phyloP scores from a whole-genome alignment of 2,797 vertebrate genomes.

The Pampus argenteus region DNA sequence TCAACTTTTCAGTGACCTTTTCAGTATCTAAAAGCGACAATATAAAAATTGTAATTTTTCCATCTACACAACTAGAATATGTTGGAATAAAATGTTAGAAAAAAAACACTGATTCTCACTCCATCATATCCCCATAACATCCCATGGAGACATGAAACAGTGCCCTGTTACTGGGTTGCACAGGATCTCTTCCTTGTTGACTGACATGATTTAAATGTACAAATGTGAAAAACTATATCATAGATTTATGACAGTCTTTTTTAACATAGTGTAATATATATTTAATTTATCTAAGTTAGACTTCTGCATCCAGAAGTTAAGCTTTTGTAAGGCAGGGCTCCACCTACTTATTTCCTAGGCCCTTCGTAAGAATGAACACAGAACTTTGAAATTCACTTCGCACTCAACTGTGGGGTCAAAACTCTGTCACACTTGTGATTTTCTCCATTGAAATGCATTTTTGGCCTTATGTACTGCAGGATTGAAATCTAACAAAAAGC shows the following conservation, averaged over 20 bases:
- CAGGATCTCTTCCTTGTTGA: constrained; percentile 9
- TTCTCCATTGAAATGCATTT: constrained; percentile 76
- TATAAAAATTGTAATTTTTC: no score
- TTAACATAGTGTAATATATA: background rate
- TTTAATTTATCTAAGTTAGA: background rate
- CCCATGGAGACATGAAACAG: constrained; percentile 16
- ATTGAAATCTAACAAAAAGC: constrained; percentile 80
- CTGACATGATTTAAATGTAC: background rate
- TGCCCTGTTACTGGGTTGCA: constrained; percentile 37
- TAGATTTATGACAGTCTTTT: background rate
- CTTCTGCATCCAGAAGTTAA: constrained; percentile 36
- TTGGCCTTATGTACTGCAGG: constrained; percentile 70
- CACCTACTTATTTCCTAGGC: constrained; percentile 15
- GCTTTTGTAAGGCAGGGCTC: constrained; percentile 19
- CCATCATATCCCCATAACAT: no score
- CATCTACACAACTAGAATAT: background rate
- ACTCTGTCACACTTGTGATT: constrained; percentile 69
- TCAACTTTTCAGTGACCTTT: background rate
- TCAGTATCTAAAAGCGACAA: no score
- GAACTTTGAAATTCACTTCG: constrained; percentile 70
- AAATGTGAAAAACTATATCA: background rate
- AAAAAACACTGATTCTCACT: background rate
- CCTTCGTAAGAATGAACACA: constrained; percentile 34
- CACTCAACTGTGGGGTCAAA: constrained; percentile 69
- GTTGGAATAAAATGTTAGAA: no score